Conservation (phyloP, 1,140 invertebrate genomes). For the Rhyzopertha dominica region DNA sequence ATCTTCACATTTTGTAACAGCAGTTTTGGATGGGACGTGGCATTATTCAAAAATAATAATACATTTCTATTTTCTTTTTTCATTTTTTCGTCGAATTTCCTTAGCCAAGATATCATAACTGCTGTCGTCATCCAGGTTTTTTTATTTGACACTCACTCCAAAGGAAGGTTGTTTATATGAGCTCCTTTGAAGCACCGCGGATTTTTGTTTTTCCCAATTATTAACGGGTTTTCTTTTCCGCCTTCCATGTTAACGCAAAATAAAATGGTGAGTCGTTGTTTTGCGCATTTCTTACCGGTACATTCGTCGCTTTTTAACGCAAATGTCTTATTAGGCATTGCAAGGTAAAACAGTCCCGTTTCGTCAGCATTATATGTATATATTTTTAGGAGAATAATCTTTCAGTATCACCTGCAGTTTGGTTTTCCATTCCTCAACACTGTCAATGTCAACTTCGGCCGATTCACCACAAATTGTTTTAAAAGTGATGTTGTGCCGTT, state of each 20-base stretch:
- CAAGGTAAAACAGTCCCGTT: conserved; percentile 7
- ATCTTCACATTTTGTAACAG: too few relatives aligned
- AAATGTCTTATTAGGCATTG: conserved; percentile 6
- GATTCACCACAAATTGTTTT: conserved; percentile 6
- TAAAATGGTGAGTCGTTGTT: conserved; percentile 2
- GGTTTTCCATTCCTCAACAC: neutral
- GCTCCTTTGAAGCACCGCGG: too few relatives aligned
- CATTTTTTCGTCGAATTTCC: too few relatives aligned
- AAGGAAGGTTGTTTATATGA: too few relatives aligned
- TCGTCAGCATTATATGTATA: conserved; percentile 7
- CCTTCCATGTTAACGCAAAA: neutral
- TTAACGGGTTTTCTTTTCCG: too few relatives aligned
- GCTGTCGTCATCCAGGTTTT: too few relatives aligned
- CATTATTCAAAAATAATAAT: too few relatives aligned
- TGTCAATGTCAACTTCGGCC: neutral
- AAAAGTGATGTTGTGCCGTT: conserved; percentile 9
- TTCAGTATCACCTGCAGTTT: conserved; percentile 3
- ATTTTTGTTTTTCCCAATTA: too few relatives aligned
- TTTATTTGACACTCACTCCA: too few relatives aligned
- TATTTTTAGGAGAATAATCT: conserved; percentile 2
- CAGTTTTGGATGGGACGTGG: too few relatives aligned
- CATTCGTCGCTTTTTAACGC: conserved; percentile 6
- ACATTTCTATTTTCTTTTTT: too few relatives aligned
- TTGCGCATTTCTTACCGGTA: neutral
- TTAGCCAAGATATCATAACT: too few relatives aligned